These are phyloP conservation scores for Oostethus manadensis DNA, from an alignment of 2,113 vertebrate species.

Conservation along the genomic window DNA sequence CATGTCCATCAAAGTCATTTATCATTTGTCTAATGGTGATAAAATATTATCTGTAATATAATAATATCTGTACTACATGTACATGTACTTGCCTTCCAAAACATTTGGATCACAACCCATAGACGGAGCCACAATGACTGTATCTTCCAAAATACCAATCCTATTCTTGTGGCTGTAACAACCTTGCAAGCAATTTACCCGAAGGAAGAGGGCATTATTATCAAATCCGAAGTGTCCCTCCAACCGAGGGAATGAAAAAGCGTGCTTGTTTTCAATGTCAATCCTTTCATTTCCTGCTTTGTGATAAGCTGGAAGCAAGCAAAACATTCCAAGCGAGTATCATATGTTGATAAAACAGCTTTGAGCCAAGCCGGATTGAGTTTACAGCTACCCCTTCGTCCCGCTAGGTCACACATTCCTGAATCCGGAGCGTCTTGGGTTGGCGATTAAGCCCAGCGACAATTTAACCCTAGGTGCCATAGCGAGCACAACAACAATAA, in stretches of 20 bases:
- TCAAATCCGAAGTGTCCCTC: constrained; percentile 36
- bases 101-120: too few relatives aligned
- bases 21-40: too few relatives aligned
- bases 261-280: constrained; percentile 59
- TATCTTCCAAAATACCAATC: constrained; percentile 52
- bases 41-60: too few relatives aligned
- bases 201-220: constrained; percentile 43
- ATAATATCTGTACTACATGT: too few relatives aligned
- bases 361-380: constrained; percentile 40
- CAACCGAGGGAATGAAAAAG: constrained; percentile 30
- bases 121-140: neutral
- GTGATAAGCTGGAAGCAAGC: constrained; percentile 61
- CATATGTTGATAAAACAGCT: constrained; percentile 60
- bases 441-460: constrained; percentile 47
- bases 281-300: constrained; percentile 75
- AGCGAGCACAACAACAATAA: constrained; percentile 43
- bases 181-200: constrained; percentile 36
- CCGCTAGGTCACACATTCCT: too few relatives aligned
- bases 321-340: constrained; percentile 65
- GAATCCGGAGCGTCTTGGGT: constrained; percentile 8
- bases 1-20: too few relatives aligned
- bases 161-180: constrained; percentile 33
- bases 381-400: constrained; percentile 32
- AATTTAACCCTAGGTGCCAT: constrained; percentile 64
- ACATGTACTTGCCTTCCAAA: too few relatives aligned